Evolutionary conservation across 1,140 invertebrate genomes (phyloP).

Genomic region (Drosophila oshimai): DNA sequence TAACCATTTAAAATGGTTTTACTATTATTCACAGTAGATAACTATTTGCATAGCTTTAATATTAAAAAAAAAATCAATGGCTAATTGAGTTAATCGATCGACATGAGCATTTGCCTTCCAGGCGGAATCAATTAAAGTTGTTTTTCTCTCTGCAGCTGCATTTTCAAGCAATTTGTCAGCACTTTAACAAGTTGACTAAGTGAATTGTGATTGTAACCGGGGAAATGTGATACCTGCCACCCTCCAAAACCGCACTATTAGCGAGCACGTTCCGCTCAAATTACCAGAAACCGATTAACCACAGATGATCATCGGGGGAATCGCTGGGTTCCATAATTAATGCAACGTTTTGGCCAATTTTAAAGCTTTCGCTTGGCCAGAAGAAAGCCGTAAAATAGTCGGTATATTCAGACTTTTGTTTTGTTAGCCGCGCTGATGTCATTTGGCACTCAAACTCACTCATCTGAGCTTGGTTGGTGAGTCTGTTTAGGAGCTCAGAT

Average conservation of each 20-base stretch:
- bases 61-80: slow-evolving; percentile 24
- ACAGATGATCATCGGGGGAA: slow-evolving; percentile 19
- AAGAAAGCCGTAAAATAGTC: slow-evolving; percentile 44
- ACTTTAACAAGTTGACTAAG: slow-evolving; percentile 9
- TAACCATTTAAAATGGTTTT: not conserved
- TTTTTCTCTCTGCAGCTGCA: slow-evolving; percentile 15
- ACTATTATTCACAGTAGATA: not conserved
- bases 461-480: slow-evolving; percentile 47
- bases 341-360: slow-evolving; percentile 22
- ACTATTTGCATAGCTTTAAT: slow-evolving; percentile 20
- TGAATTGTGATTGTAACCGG: not conserved
- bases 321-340: slow-evolving; percentile 16
- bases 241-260: slow-evolving; percentile 41
- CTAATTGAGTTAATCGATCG: slow-evolving; percentile 29
- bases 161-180: slow-evolving; percentile 47
- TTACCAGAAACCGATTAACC: slow-evolving; percentile 40
- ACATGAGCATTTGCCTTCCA: slow-evolving; percentile 30
- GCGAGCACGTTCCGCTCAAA: slow-evolving; percentile 21
- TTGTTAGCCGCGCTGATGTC: slow-evolving; percentile 68
- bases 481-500: slow-evolving; percentile 50
- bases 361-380: slow-evolving; percentile 36
- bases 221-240: slow-evolving; percentile 14
- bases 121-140: slow-evolving; percentile 42
- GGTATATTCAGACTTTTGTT: slow-evolving; percentile 8
- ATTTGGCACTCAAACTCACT: slow-evolving; percentile 67